Evolutionary conservation across 2,888 invertebrate genomes (phyloP), one percentile per base, ranked within the genome.

Genomic region (Oxystoma pomonae): DNA sequence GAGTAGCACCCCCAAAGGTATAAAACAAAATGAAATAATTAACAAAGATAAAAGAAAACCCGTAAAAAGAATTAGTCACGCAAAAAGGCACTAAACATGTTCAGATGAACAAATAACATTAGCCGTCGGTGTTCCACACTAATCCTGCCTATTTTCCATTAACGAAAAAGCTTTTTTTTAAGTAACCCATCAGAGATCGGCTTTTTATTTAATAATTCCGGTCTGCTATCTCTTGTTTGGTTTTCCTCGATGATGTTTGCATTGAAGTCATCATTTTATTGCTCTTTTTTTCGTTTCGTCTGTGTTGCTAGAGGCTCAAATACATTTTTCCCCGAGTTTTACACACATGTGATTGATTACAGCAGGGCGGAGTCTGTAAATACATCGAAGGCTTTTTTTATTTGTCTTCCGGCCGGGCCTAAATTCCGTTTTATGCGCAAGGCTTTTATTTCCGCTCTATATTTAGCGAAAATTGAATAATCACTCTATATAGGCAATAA

Each of bases 91-190:
- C 78, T 78, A 78, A 79, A 78, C 77, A 78, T 78, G 78, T 78
- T 76, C 77, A 77, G 75, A 78, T 76, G 78, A 79, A 77, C 78
- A 78, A 79, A 79, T 79, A 78, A 79, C 79, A 79, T 79, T 78
- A 79, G 78, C 77, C 73, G 57, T 18, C 60, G 35, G n/a, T 16
- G 71, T 69, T 71, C 73, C 71, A 74, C 74, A 77, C 77, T 74
- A 35, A 78, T 77, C 76, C 77, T 73, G 73, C 73, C 75, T 75
- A 75, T 77, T 78, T 77, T 77, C 78, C 78, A 79, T 79, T 79
- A 79, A 77, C 77, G 75, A 78, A 77, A 79, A 77, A 78, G 78
- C 76, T 78, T 79, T 79, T 72, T 76, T 75, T 73, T 72, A 76
- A 76, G 75, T 70, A 74, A 71, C 69, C 20, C 20, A 57, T 55